phyloP scores from a whole-genome alignment of 2,888 invertebrate genomes.

The Aspidapion aeneum region DNA sequence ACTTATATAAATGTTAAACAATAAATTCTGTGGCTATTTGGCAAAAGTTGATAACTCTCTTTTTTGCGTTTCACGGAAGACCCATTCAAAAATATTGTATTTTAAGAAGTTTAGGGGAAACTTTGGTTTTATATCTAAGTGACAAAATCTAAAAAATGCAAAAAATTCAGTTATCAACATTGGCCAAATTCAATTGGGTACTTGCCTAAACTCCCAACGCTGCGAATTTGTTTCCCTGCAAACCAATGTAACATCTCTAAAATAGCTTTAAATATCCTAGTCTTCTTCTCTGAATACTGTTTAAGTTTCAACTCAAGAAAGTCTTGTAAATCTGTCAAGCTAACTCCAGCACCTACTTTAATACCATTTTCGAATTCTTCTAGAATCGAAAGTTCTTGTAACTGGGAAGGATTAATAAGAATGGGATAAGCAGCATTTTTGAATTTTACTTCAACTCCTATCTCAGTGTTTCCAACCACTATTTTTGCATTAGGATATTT shows the following conservation, averaged over 20 bases:
- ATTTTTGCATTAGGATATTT: slow-evolving; percentile 68
- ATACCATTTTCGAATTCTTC: slow-evolving; percentile 26
- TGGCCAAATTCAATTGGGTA: no score
- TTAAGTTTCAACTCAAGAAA: slow-evolving; percentile 56
- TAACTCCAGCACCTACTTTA: slow-evolving; percentile 67
- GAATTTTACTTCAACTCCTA: slow-evolving; percentile 91
- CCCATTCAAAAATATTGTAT: no score
- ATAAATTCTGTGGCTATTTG: no score
- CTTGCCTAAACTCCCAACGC: no score
- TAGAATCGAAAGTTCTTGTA: slow-evolving; percentile 66
- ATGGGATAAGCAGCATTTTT: slow-evolving; percentile 77
- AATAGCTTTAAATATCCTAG: slow-evolving; percentile 64
- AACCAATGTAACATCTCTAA: slow-evolving; percentile 90
- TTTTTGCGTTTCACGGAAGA: no score
- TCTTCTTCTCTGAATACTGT: slow-evolving; percentile 51
- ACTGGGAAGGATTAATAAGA: slow-evolving; percentile 66
- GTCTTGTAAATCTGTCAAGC: slow-evolving; percentile 70
- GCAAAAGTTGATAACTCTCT: no score
- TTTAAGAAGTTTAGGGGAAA: no score
- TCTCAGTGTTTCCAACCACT: slow-evolving; percentile 89
- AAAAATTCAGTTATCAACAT: no score
- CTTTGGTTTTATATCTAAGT: no score
- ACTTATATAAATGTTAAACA: no score
- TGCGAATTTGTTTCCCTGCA: slow-evolving; percentile 92
- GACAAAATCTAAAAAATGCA: no score